Evolutionary conservation across 2,113 vertebrate genomes (phyloP), one percentile per base, ranked within the genome.

Genomic region (Nannobrachium achirus): DNA sequence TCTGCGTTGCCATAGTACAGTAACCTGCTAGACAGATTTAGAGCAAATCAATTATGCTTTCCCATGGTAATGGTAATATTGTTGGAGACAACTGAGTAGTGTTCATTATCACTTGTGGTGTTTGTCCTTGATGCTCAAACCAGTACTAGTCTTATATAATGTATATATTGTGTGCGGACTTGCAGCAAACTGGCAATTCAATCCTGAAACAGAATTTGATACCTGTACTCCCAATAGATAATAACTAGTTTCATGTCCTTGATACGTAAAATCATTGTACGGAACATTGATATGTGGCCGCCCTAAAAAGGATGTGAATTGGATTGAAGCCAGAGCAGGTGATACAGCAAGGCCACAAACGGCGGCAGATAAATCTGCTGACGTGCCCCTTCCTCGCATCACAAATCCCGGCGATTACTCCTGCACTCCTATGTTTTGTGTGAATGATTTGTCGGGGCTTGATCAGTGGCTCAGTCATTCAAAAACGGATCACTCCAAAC

Each of bases 361-460:
- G 79, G 79, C 48, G 25, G 57, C 15, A 79, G 78, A 86, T 87
- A 79, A 86, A 89, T 85, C 75, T 79, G 76, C 77, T 80, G 82
- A 86, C 83, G 69, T 75, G 46, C 50, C 41, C 79, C 78, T 25
- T 88, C 55, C 72, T 78, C 81, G 76, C 77, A 80, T 80, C 71
- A 81, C 87, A 90, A 86, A 81, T 88, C 83, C 86, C 68, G 75
- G 66, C 86, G 85, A 86, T 86, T 82, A 82, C 85, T 33, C 66
- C 69, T 42, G 19, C 80, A 73, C 82, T 66, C 73, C 72, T 79
- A 39, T 78, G 75, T 83, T 91, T 84, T 80, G 75, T 73, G 74
- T 75, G 71, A 81, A 79, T 81, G 84, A 86, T 86, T 88, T 83
- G 79, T 56, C 7, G 42, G 18, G 65, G 73, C 69, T 74, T 81